phyloP scores from a whole-genome alignment of 1,140 invertebrate genomes.

The Orussus abietinus region DNA sequence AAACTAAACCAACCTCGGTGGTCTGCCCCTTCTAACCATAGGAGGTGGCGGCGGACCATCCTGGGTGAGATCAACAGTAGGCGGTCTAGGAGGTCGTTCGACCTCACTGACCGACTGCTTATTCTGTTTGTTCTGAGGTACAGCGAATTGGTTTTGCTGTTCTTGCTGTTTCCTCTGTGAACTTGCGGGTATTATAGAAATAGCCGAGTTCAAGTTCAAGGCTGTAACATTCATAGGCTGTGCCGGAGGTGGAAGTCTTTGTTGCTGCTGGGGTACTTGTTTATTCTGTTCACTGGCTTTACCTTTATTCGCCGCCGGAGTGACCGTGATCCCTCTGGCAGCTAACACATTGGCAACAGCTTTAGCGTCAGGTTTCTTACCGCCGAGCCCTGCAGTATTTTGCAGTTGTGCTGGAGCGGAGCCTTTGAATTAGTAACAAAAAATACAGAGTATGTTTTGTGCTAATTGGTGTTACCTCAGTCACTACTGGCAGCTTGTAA shows the following conservation, averaged over 20 bases:
- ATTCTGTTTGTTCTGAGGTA: constrained; percentile 41
- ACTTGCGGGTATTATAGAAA: constrained; percentile 65
- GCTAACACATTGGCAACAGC: constrained; percentile 71
- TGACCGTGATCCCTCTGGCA: constrained; percentile 71
- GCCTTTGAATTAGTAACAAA: constrained; percentile 46
- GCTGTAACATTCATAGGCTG: constrained; percentile 43
- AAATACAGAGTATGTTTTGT: constrained; percentile 21
- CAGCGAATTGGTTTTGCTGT: constrained; percentile 45
- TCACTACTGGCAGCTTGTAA: no score
- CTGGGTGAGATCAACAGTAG: constrained; percentile 57
- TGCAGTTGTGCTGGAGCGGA: constrained; percentile 46
- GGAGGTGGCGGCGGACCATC: constrained; percentile 42
- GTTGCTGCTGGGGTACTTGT: constrained; percentile 29
- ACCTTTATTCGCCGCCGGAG: constrained; percentile 56
- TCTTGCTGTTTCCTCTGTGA: constrained; percentile 45
- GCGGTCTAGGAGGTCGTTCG: constrained; percentile 54
- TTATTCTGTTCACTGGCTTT: constrained; percentile 34
- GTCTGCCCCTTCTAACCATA: constrained; percentile 41
- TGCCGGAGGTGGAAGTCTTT: constrained; percentile 25
- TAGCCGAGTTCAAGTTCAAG: constrained; percentile 68
- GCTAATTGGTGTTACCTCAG: not conserved
- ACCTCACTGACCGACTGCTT: constrained; percentile 41
- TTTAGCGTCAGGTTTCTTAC: constrained; percentile 64
- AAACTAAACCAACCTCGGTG: constrained; percentile 29
- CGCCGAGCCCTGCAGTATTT: constrained; percentile 25